Percentiles rank a stretch among this genome's conserved stretches.
Conservation (phyloP, 2,113 vertebrate species). For the Typhlomys cinereus region DNA sequence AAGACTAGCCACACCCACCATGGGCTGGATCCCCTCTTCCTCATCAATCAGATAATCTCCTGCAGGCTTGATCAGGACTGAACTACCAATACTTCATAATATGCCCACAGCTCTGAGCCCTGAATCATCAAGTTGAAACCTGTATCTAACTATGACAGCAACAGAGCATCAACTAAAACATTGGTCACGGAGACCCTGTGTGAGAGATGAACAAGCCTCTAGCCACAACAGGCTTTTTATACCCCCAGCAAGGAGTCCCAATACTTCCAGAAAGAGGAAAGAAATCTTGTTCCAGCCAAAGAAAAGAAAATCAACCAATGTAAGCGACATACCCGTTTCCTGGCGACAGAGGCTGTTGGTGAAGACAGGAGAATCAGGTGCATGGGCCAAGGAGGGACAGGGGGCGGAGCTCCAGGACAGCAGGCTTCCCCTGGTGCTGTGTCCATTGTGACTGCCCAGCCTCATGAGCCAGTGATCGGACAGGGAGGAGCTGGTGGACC, state of each 20-base stretch:
- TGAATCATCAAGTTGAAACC: no score
- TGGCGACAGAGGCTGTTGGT: conserved; percentile 68
- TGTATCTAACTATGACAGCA: no score
- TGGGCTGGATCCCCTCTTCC: no score
- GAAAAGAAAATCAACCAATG: neutral
- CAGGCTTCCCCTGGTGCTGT: conserved; percentile 82
- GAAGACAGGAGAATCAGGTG: conserved; percentile 85
- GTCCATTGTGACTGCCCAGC: conserved; percentile 79
- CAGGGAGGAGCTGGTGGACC: conserved; percentile 89
- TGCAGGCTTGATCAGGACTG: no score
- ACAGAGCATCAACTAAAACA: no score
- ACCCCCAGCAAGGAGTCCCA: neutral
- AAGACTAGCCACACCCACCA: no score
- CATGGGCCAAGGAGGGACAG: conserved; percentile 78
- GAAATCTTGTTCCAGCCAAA: fast-evolving
- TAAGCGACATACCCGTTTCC: conserved; percentile 83
- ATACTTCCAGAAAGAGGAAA: neutral
- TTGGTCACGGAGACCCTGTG: fast-evolving
- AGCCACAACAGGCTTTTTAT: neutral
- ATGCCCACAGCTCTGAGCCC: no score
- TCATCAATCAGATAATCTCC: no score
- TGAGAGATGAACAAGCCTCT: neutral
- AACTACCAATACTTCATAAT: no score
- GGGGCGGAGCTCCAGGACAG: conserved; percentile 84
- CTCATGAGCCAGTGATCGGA: conserved; percentile 93